Evolutionary conservation across 2,888 invertebrate species (phyloP).

Genomic region (Boloria selene): DNA sequence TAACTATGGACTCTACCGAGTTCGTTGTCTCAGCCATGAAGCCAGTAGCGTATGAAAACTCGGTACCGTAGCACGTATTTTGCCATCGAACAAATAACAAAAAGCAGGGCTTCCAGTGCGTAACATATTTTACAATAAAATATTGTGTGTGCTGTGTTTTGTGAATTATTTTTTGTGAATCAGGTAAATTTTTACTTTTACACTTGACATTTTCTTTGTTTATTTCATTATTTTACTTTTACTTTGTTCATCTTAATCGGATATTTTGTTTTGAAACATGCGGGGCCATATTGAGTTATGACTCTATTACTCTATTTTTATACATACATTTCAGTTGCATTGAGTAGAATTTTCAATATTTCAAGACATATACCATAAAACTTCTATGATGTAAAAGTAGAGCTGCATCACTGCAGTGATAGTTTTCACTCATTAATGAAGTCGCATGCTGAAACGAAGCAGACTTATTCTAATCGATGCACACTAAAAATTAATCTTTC

Average conservation of each 20-base stretch:
- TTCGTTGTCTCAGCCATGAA: constrained; percentile 56
- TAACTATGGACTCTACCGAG: constrained; percentile 48
- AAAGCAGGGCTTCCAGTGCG: constrained; percentile 46
- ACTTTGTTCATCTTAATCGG: neutral
- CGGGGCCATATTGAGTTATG: neutral
- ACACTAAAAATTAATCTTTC: neutral
- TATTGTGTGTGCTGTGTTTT: constrained; percentile 44
- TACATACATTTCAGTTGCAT: neutral
- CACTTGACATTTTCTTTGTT: neutral
- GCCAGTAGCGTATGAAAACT: constrained; percentile 53
- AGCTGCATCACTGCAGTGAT: constrained; percentile 18
- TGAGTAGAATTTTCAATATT: neutral
- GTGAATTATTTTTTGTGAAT: constrained; percentile 23
- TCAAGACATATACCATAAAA: neutral
- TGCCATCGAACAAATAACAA: constrained; percentile 45
- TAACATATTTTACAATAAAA: constrained; percentile 45
- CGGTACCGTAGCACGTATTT: constrained; percentile 40
- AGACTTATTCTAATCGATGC: neutral
- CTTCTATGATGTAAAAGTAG: neutral
- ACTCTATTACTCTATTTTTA: neutral
- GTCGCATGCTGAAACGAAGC: neutral
- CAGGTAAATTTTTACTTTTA: constrained; percentile 11
- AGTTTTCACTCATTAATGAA: constrained; percentile 9
- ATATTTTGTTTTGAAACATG: neutral
- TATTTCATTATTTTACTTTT: constrained; percentile 4